Conservation (phyloP, 2,888 invertebrate genomes). For the Caenorhabditis sp. region DNA sequence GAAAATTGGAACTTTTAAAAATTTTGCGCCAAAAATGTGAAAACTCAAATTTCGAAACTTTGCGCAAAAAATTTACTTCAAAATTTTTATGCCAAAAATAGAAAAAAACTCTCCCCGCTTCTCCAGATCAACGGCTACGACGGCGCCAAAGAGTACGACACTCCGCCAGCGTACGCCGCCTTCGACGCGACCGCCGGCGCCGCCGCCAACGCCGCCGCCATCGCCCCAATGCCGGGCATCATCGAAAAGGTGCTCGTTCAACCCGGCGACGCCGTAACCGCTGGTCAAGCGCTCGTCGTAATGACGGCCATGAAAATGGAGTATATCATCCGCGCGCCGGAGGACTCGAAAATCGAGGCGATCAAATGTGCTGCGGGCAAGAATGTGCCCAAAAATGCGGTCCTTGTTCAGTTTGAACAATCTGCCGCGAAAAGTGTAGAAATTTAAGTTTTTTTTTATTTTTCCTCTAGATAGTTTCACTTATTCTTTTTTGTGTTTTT, state of each 20-base stretch:
- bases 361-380: slow-evolving; percentile 61
- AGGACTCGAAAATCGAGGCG: slow-evolving; percentile 56
- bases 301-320: slow-evolving; percentile 99
- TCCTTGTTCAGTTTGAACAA: slow-evolving; percentile 56
- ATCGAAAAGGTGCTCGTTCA: slow-evolving; percentile 87
- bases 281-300: slow-evolving; percentile 87
- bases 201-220: slow-evolving; percentile 51
- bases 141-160: slow-evolving; percentile 49
- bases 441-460: too few species aligned
- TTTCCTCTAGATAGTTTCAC: too few species aligned
- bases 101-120: too few species aligned
- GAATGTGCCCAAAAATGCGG: slow-evolving; percentile 63
- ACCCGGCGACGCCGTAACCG: slow-evolving; percentile 77
- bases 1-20: neutral
- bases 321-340: slow-evolving; percentile 80
- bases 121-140: slow-evolving; percentile 51
- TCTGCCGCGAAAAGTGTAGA: too few species aligned
- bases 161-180: slow-evolving; percentile 12
- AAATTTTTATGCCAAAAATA: neutral
- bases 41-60: neutral
- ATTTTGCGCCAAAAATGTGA: too few species aligned
- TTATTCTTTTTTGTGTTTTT: too few species aligned
- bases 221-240: slow-evolving; percentile 94
- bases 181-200: slow-evolving; percentile 30
- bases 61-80: neutral